Base-by-base conservation (phyloP, 2,113 vertebrate species). In the Nothobranchius furzeri region DNA sequence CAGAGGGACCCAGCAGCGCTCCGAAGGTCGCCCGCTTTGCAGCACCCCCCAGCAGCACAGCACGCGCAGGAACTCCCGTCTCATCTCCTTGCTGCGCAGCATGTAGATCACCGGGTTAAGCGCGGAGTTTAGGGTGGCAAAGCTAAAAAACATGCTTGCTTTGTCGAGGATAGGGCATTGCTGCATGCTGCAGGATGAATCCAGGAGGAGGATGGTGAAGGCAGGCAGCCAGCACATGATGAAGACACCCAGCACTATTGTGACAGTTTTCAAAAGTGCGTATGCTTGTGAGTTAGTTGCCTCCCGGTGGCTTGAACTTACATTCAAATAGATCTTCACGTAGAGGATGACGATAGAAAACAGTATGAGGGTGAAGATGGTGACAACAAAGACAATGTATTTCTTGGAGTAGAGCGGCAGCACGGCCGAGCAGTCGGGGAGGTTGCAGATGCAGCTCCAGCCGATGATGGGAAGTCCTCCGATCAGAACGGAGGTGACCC, bases 71-170 rank as follows among this genome's bases (percentile, higher is more conserved):
- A 99, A 95, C 82, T 98, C 97, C n/a, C 85, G 89, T 1, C 96
- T 89, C 94, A 99, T 96, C 88, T 99, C 98, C 78, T 94, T 95
- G 89, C 98, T 99, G 43, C 97, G 86, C 83, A 97, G 81, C 0
- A 95, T 95, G 83, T 98, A 99, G 77, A 99, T 99, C 60, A 99
- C 64, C 0, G 98, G 98, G 89, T 99, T 99, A 68, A 98, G 94
- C 0, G 95, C 92, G 0, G 96, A 99, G 91, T 99, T 99, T 84
- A 98, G 89, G 0, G 95, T 94, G 85, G 98, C 95, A 1, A 98
- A 91, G 49, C 95, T 93, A 14, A 99, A 98, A 71, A 98, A 97
- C 3, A 95, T 94, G 0, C 94, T 89, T 3, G 95, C 94, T 8
- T 95, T 87, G 62, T 88, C 91, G 4, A 98, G 94, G 46, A 96